Conservation (phyloP, 2,797 vertebrate genomes). For the Enteromius treurensis region DNA sequence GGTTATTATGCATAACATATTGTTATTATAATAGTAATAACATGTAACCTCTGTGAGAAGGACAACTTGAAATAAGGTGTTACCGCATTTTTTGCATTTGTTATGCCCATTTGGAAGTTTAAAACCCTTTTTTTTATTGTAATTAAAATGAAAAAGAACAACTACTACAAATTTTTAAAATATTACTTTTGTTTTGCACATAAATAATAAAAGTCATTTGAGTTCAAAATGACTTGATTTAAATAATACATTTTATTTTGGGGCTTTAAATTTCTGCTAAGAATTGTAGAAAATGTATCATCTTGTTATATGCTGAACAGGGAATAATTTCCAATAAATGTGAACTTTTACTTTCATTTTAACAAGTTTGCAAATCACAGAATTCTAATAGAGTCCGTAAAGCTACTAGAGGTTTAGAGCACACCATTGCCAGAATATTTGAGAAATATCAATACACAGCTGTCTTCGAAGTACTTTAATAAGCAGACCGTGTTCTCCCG, state of each 20-base stretch:
- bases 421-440: not conserved
- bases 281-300: not conserved
- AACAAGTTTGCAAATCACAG: not conserved
- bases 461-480: not conserved
- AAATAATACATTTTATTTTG: not conserved
- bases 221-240: not conserved
- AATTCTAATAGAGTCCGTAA: not conserved
- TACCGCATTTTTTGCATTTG: not conserved
- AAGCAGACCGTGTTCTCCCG: slow-evolving; percentile 5
- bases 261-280: not conserved
- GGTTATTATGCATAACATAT: no score
- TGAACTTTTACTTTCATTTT: not conserved
- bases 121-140: not conserved
- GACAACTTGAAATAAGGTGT: no score
- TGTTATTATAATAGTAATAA: no score
- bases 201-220: not conserved
- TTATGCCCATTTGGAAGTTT: not conserved
- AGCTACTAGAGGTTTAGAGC: not conserved
- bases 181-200: not conserved
- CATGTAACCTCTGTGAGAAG: no score
- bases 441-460: not conserved
- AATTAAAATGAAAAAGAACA: not conserved
- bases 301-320: not conserved
- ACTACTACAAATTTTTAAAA: not conserved
- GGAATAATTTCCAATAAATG: not conserved